phyloP scores from a whole-genome alignment of 2,888 invertebrate genomes.

The Neoaliturus tenellus region DNA sequence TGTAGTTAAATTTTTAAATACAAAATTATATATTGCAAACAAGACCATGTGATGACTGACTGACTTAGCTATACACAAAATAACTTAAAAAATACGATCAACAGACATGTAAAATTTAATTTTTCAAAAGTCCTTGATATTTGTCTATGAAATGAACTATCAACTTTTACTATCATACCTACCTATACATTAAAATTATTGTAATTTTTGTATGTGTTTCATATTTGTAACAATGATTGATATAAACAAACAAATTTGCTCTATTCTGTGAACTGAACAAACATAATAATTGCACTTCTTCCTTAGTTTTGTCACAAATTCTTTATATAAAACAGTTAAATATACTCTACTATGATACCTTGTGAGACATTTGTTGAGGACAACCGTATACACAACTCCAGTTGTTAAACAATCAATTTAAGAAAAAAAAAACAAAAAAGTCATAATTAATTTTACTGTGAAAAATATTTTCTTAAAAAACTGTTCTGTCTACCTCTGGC shows the following conservation, averaged over 20 bases:
- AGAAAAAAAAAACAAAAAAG: not conserved
- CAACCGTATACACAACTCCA: conserved; percentile 52
- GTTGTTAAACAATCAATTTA: not conserved
- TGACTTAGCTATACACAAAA: conserved; percentile 29
- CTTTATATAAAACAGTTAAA: conserved; percentile 2
- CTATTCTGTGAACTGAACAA: conserved; percentile 19
- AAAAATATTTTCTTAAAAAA: conserved; percentile 40
- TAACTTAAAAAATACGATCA: conserved; percentile 18
- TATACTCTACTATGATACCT: conserved; percentile 21
- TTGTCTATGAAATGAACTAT: not conserved
- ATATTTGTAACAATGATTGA: conserved; percentile 36
- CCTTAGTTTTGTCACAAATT: conserved; percentile 10
- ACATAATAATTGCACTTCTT: conserved; percentile 54
- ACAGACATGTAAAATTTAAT: not conserved
- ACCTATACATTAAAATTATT: conserved; percentile 12
- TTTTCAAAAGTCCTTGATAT: not conserved
- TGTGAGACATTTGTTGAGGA: not conserved
- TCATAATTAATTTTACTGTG: conserved; percentile 13
- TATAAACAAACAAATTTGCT: conserved; percentile 27
- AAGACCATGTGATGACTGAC: not conserved
- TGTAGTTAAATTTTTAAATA: not conserved
- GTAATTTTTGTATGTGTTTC: conserved; percentile 34
- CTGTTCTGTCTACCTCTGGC: conserved; percentile 1
- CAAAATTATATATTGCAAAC: not conserved
- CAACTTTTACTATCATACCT: not conserved